These are phyloP conservation scores for Tauraco erythrolophus DNA, from an alignment of 2,113 vertebrate species.

Conservation along the genomic window DNA sequence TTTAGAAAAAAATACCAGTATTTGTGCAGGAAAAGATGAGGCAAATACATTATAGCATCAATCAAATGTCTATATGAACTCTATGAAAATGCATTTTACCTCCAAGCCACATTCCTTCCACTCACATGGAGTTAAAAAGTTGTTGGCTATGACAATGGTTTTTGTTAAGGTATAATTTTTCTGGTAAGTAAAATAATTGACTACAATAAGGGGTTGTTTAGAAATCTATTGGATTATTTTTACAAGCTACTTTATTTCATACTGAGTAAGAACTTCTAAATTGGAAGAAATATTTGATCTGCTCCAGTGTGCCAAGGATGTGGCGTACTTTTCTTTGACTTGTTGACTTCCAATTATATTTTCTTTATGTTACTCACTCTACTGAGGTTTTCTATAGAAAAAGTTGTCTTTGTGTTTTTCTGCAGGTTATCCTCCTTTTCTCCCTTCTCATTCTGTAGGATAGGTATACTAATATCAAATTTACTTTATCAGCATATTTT, in stretches of 20 bases:
- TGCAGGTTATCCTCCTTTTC: fast-evolving
- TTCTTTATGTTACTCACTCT: not conserved
- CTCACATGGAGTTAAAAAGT: not conserved
- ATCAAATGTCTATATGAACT: not conserved
- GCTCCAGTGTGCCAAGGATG: not conserved
- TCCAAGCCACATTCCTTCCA: not conserved
- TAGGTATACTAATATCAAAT: not conserved
- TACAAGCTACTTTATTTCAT: not conserved
- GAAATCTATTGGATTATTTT: not conserved
- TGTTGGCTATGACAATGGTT: not conserved
- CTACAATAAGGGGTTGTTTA: not conserved
- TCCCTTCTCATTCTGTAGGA: not conserved
- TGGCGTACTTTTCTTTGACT: not conserved
- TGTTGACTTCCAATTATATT: not conserved
- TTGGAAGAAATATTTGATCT: not conserved
- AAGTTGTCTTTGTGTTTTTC: not conserved
- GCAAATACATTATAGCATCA: not conserved
- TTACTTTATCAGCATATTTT: not conserved
- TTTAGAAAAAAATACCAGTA: not conserved
- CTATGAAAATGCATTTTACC: not conserved
- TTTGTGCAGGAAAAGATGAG: not conserved
- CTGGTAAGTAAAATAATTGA: not conserved
- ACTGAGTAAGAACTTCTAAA: not conserved
- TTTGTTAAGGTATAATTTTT: not conserved
- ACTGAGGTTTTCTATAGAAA: not conserved